Evolutionary conservation across 30 jellyfish, hydroid and myxozoan genomes (phyloP).

Genomic region (Turritopsis dohrnii): DNA sequence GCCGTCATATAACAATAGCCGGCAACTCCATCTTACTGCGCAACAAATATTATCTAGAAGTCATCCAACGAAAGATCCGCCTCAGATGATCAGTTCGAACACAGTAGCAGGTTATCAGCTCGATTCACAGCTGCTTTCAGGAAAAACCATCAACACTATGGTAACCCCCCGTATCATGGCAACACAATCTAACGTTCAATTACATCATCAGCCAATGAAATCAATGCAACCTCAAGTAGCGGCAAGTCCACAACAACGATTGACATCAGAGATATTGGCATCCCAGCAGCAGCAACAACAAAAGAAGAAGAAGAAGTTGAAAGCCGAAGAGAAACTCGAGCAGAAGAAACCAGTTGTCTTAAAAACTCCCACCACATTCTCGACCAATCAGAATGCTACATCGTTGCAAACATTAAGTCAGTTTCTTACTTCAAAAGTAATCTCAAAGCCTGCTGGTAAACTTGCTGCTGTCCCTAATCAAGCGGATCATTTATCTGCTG

Average conservation of each 20-base stretch:
- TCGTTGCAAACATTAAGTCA: conserved; percentile 30
- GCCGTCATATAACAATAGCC: neutral
- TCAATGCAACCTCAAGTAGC: neutral
- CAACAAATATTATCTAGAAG: neutral
- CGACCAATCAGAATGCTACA: neutral
- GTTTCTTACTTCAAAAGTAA: conserved; percentile 15
- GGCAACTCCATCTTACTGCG: neutral
- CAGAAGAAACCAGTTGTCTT: neutral
- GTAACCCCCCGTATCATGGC: neutral
- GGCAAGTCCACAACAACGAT: neutral
- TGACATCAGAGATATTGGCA: neutral
- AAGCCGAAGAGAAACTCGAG: neutral
- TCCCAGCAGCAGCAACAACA: neutral
- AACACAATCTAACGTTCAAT: conserved; percentile 7
- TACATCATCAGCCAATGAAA: neutral
- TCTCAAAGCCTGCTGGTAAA: neutral
- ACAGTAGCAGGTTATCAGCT: neutral
- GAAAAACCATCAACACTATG: neutral
- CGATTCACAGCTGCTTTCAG: neutral
- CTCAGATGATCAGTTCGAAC: neutral
- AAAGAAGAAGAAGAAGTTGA: neutral
- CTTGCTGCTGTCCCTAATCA: conserved; percentile 8
- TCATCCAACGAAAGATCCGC: neutral
- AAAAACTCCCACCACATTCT: neutral
- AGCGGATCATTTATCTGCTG: too few species aligned